phyloP scores from a whole-genome alignment of 2,113 vertebrate genomes.

The Chionis minor region DNA sequence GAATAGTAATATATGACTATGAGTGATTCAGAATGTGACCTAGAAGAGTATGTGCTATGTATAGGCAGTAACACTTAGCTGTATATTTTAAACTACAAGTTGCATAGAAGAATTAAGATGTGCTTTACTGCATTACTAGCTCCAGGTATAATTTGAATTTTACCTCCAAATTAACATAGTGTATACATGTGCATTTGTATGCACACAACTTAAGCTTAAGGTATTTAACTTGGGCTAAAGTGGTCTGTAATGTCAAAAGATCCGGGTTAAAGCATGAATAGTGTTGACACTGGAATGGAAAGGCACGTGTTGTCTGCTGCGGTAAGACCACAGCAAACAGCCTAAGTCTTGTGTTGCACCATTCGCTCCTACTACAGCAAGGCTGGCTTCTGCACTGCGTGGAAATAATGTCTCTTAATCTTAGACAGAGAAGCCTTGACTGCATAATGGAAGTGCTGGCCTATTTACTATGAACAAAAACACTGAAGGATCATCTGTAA shows the following conservation, averaged over 20 bases:
- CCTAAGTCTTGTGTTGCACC: background rate
- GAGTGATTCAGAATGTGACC: background rate
- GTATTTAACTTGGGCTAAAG: background rate
- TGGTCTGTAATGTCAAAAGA: background rate
- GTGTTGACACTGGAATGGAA: background rate
- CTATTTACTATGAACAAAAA: background rate
- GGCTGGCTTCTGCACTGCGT: background rate
- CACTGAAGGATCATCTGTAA: background rate
- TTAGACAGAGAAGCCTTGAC: background rate
- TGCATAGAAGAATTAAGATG: background rate
- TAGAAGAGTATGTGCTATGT: background rate
- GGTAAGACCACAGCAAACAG: background rate
- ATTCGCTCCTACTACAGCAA: background rate
- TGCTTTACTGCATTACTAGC: background rate
- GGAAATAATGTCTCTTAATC: background rate
- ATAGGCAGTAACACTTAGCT: background rate
- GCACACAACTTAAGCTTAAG: background rate
- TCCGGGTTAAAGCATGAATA: background rate
- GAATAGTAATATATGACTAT: background rate
- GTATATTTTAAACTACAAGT: background rate
- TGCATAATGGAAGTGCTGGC: background rate
- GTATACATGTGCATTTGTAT: background rate
- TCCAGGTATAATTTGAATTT: background rate
- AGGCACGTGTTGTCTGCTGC: background rate
- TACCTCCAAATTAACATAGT: background rate